These are phyloP conservation scores for Anser brachyrhynchus DNA, from an alignment of 2,113 vertebrate species.

Conservation along the genomic window DNA sequence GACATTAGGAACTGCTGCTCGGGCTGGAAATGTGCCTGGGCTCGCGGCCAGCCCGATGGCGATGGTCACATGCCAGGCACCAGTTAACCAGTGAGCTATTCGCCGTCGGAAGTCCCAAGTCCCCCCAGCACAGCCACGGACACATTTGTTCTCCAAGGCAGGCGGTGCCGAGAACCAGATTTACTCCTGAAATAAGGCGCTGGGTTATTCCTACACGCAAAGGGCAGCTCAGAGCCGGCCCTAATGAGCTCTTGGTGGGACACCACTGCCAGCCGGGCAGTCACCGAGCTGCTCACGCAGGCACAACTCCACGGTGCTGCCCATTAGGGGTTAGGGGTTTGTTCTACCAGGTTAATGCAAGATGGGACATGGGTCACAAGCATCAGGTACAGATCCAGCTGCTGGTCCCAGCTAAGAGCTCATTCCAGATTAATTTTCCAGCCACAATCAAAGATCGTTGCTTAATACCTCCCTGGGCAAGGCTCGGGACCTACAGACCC, in stretches of 20 bases:
- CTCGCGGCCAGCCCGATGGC: not conserved
- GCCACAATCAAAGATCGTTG: not conserved
- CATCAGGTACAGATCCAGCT: not conserved
- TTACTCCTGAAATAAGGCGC: not conserved
- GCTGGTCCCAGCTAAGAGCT: not conserved
- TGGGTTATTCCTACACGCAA: rapidly evolving
- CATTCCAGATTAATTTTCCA: not conserved
- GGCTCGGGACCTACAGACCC: not conserved
- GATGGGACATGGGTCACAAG: not conserved
- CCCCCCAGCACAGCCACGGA: not conserved
- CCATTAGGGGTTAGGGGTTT: not conserved
- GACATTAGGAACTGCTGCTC: not conserved
- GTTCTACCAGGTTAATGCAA: not conserved
- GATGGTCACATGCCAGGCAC: not conserved
- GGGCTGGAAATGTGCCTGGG: not conserved
- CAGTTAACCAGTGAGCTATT: not conserved
- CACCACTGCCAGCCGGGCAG: not conserved
- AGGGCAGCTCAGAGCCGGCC: rapidly evolving
- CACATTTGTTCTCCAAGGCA: not conserved
- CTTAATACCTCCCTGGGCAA: not conserved
- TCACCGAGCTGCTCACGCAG: not conserved
- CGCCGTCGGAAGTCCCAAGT: not conserved
- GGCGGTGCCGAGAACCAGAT: rapidly evolving
- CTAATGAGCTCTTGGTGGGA: not conserved
- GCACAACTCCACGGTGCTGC: not conserved